Percentiles rank a stretch among this genome's conserved stretches.
These are phyloP conservation scores for Digitonthophagus gazella DNA, from an alignment of 2,888 invertebrate genomes.

Conservation along the genomic window DNA sequence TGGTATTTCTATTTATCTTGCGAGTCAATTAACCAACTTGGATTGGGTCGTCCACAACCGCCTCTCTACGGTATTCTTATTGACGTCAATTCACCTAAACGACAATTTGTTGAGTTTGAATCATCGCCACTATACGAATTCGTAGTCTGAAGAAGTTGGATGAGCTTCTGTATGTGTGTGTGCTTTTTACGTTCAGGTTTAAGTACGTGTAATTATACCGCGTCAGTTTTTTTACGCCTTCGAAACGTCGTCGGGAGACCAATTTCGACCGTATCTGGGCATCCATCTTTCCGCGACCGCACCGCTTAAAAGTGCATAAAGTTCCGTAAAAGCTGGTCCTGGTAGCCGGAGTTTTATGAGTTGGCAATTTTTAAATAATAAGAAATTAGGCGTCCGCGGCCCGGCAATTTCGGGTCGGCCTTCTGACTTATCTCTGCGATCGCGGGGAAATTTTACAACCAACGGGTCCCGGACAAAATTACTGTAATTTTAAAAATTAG, in stretches of 20 bases:
- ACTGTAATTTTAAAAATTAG: conserved; percentile 32
- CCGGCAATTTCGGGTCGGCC: background rate
- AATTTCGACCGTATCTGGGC: background rate
- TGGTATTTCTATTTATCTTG: background rate
- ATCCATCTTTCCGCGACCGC: background rate
- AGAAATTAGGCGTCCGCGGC: conserved; percentile 28
- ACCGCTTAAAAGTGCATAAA: conserved; percentile 11
- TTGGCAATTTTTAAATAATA: conserved; percentile 32
- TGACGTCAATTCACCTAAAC: too few relatives aligned
- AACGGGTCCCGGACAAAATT: conserved; percentile 23
- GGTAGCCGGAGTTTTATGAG: conserved; percentile 29
- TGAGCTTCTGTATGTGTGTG: background rate
- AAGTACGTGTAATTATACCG: background rate
- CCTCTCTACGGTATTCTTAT: background rate
- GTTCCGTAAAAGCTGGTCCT: conserved; percentile 15
- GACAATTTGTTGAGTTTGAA: too few relatives aligned
- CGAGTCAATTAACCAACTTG: background rate
- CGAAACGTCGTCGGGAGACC: background rate
- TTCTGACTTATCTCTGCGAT: conserved; percentile 21
- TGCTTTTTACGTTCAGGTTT: background rate
- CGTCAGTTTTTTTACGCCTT: background rate
- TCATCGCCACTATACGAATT: too few relatives aligned
- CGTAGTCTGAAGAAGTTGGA: too few relatives aligned
- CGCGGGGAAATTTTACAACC: conserved; percentile 21
- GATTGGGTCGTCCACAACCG: background rate